Evolutionary conservation across 2,797 vertebrate species (phyloP).

Genomic region (Enteromius anoplus): DNA sequence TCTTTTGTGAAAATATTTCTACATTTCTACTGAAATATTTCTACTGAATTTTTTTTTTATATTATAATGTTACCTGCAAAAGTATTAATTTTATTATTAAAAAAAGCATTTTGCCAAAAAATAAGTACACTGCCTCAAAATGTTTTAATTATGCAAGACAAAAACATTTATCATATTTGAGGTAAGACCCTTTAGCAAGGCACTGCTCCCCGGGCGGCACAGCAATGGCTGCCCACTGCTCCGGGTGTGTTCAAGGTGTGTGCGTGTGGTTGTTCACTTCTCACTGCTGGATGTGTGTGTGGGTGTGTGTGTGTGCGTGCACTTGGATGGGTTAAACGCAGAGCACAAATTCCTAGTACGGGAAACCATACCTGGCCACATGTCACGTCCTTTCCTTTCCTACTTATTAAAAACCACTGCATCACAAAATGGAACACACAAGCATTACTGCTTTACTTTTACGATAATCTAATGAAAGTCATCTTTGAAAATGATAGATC

Average conservation of each 20-base stretch:
- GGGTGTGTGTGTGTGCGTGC: too few species aligned
- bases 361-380: too few species aligned
- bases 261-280: too few species aligned
- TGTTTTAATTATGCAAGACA: background rate
- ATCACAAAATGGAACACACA: background rate
- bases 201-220: too few species aligned
- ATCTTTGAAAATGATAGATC: too few species aligned
- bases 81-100: background rate
- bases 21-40: background rate
- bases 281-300: too few species aligned
- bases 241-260: too few species aligned
- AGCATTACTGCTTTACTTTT: background rate
- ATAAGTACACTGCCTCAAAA: background rate
- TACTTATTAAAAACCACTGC: background rate
- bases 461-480: background rate
- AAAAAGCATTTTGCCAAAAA: background rate
- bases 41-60: background rate
- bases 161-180: background rate
- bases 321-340: too few species aligned
- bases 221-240: too few species aligned
- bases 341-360: too few species aligned
- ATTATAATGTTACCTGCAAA: background rate
- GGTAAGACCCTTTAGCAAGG: too few species aligned
- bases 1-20: background rate
- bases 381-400: too few species aligned